Percentiles rank a stretch among this genome's conserved stretches.
These are phyloP conservation scores for Berghia stephanieae DNA, from an alignment of 1,140 invertebrate species.

Conservation along the genomic window DNA sequence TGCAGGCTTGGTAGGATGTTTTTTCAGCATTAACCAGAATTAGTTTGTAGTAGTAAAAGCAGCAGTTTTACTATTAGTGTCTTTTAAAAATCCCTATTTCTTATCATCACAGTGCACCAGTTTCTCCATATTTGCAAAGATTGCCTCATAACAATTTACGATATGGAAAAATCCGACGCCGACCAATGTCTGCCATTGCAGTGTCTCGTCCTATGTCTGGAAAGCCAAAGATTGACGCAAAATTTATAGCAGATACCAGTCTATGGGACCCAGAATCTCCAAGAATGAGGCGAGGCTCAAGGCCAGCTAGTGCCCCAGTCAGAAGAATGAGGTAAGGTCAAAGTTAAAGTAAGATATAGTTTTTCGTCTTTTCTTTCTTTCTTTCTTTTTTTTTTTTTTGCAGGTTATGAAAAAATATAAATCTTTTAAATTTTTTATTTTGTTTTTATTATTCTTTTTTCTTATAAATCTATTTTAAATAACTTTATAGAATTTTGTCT, in stretches of 20 bases:
- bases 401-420: too few species aligned
- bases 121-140: conserved; percentile 61
- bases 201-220: conserved; percentile 22
- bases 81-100: background rate
- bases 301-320: conserved; percentile 54
- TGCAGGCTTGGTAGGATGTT: background rate
- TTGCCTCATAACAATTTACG: conserved; percentile 50
- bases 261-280: conserved; percentile 63
- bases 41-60: too few species aligned
- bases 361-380: too few species aligned
- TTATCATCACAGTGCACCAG: conserved; percentile 39
- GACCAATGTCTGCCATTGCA: conserved; percentile 47
- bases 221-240: conserved; percentile 64
- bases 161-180: conserved; percentile 37
- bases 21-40: background rate
- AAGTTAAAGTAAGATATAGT: too few species aligned
- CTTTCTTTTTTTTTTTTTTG: too few species aligned
- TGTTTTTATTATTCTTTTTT: too few species aligned
- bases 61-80: too few species aligned
- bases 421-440: too few species aligned
- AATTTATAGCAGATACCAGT: conserved; percentile 61
- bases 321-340: conserved; percentile 45
- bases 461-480: too few species aligned
- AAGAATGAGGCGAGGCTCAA: conserved; percentile 28
- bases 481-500: too few species aligned